Base-by-base conservation (phyloP, 2,113 vertebrate genomes). In the Ciconia maguari region DNA sequence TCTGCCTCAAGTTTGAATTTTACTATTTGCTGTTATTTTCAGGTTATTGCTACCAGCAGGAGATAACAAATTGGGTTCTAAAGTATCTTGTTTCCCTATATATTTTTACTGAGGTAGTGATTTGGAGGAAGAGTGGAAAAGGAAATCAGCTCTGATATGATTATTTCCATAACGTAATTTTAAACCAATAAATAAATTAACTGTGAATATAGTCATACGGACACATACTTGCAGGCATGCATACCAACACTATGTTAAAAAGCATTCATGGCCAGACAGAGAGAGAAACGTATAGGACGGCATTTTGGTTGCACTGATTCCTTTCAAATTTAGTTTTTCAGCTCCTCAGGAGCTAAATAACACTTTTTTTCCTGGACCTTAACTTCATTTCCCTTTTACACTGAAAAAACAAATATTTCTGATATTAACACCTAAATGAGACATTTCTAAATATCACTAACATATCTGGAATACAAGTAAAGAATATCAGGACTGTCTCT, bases 21-120 rank as follows among this genome's bases (percentile, higher is more conserved):
- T 94, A 96, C 72, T 93, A 84, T 89, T 90, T 93, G 83, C 79
- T 95, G 69, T 95, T 94, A 96, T 95, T 97, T 96, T 94, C 74
- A 94, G 69, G 92, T 91, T 83, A 98, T 94, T 95, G 89, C 94
- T 96, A 89, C 85, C 90, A 96, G 86, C 89, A 90, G 78, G 90
- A 95, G 75, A 96, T 89, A 96, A 97, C 97, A 93, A 91, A 96
- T 96, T 96, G 89, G 46, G 69, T 91, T 97, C 87, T 83, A 96
- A 97, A 91, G 92, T 94, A 95, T 51, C 76, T 54, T 91, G 93
- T 89, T 96, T 97, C 90, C 66, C 62, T 68, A 46, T 91, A 91
- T 82, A 89, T 96, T 95, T 95, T 95, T 88, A 97, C 21, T 78
- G 79, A 62, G 84, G 66, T 83, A 92, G 83, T 89, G 78, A 93